Conservation (phyloP, 2,113 vertebrate species). For the Chunga burmeisteri region DNA sequence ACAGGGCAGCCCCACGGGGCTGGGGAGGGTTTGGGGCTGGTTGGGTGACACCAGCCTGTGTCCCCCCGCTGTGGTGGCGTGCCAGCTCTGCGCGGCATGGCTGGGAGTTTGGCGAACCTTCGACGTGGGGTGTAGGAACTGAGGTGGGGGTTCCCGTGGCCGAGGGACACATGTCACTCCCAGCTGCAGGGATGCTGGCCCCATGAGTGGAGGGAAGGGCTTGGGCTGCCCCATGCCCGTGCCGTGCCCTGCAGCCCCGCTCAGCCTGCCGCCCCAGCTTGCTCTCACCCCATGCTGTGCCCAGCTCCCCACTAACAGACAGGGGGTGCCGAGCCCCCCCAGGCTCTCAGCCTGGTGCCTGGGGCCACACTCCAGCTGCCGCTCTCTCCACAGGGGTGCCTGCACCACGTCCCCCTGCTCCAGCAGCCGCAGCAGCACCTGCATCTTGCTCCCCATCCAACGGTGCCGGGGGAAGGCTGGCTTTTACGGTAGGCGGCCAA, state of each 20-base stretch:
- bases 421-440: not conserved
- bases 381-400: not conserved
- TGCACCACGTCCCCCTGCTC: rapidly evolving
- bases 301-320: not conserved
- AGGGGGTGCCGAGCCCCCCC: rapidly evolving
- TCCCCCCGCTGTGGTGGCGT: rapidly evolving
- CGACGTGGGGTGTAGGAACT: not conserved
- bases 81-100: rapidly evolving
- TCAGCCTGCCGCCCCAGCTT: not conserved
- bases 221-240: not conserved
- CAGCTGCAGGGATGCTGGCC: not conserved
- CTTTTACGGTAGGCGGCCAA: not conserved
- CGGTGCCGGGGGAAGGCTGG: not conserved
- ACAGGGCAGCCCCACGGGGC: not conserved
- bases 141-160: not conserved
- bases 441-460: not conserved
- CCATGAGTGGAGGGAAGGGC: not conserved
- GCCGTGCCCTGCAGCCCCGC: not conserved
- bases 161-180: rapidly evolving
- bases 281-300: rapidly evolving
- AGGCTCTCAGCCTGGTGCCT: not conserved
- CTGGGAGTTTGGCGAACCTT: rapidly evolving
- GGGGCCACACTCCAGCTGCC: not conserved
- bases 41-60: not conserved
- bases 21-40: not conserved